Conservation (phyloP, 2,797 vertebrate species). For the Tachyglossus aculeatus region DNA sequence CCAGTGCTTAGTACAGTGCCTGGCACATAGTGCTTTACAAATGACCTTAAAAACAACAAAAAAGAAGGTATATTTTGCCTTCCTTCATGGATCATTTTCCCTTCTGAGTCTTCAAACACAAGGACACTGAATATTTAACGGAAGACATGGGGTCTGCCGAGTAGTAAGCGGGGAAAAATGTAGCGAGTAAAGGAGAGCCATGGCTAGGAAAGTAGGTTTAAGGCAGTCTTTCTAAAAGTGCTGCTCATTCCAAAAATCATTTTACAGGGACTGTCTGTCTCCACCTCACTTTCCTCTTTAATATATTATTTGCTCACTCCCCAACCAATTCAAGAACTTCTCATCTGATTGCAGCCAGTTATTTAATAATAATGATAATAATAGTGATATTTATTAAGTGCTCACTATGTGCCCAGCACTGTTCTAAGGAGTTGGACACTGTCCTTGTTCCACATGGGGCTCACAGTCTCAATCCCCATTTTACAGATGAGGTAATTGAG, state of each 20-base stretch:
- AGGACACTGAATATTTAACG: not conserved
- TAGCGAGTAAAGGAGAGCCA: not conserved
- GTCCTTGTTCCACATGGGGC: too few relatives aligned
- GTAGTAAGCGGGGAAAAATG: not conserved
- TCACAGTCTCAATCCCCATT: too few relatives aligned
- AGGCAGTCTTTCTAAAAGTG: not conserved
- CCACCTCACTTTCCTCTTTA: not conserved
- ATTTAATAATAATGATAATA: too few relatives aligned
- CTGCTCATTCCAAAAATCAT: not conserved
- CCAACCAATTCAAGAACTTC: not conserved
- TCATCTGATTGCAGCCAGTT: not conserved
- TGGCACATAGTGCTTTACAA: too few relatives aligned
- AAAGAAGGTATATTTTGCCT: not conserved
- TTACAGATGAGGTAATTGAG: too few relatives aligned
- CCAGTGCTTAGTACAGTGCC: too few relatives aligned
- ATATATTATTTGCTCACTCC: not conserved
- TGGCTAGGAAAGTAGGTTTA: not conserved
- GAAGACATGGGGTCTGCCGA: not conserved
- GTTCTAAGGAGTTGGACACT: too few relatives aligned
- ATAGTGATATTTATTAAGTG: too few relatives aligned
- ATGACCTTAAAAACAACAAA: too few relatives aligned
- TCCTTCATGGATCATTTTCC: constrained; percentile 21
- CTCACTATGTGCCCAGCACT: too few relatives aligned
- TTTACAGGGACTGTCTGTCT: not conserved
- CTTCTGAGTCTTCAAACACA: constrained; percentile 11